Conservation (phyloP, 2,797 vertebrate species). For the Siniperca scherzeri region DNA sequence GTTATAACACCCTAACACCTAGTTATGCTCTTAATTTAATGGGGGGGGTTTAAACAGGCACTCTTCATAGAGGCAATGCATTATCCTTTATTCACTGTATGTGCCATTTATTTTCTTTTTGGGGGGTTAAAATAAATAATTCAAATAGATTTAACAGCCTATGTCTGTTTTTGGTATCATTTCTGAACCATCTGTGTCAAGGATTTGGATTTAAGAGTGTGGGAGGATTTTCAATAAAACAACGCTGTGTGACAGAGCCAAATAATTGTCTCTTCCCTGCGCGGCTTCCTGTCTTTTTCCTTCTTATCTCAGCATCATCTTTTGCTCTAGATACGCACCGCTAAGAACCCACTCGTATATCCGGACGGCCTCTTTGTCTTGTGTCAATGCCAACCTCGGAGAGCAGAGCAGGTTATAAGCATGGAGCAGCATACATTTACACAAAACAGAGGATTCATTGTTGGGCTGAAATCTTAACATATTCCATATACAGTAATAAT, state of each 20-base stretch:
- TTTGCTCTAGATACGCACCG: constrained; percentile 58
- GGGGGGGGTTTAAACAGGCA: not conserved
- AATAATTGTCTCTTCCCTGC: constrained; percentile 72
- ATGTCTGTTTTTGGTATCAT: constrained; percentile 39
- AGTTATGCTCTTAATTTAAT: constrained; percentile 49
- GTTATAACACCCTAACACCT: constrained; percentile 31
- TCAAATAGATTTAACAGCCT: constrained; percentile 40
- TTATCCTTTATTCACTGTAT: constrained; percentile 42
- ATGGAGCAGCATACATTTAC: constrained; percentile 60
- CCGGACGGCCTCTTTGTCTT: constrained; percentile 68
- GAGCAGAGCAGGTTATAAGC: constrained; percentile 65
- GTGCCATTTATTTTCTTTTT: constrained; percentile 51
- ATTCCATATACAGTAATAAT: constrained; percentile 79
- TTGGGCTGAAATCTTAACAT: constrained; percentile 74
- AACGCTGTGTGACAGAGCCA: constrained; percentile 40
- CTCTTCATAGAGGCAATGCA: constrained; percentile 35
- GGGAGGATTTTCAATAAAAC: constrained; percentile 44
- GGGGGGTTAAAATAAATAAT: constrained; percentile 74
- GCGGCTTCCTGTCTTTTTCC: constrained; percentile 51
- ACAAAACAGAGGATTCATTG: constrained; percentile 80
- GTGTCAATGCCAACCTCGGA: constrained; percentile 53
- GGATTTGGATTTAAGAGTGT: constrained; percentile 39
- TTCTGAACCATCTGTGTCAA: constrained; percentile 39
- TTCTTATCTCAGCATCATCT: constrained; percentile 69
- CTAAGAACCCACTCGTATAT: constrained; percentile 69